Base-by-base conservation (phyloP, 2,797 vertebrate species). In the Sibirionetta formosa region DNA sequence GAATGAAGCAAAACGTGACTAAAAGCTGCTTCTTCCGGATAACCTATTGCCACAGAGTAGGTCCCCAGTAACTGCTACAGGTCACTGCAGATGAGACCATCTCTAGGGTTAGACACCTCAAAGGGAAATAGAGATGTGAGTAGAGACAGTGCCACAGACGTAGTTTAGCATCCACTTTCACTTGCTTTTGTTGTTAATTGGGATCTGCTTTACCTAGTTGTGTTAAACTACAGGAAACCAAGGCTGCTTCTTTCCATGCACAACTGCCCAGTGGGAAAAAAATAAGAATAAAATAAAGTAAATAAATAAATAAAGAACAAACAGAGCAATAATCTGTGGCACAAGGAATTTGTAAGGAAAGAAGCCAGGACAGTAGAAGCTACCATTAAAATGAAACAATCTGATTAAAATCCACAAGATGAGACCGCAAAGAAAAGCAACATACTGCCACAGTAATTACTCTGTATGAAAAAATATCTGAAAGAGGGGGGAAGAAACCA, bases 1-100 rank as follows among this genome's bases (percentile, higher is more conserved):
- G 35, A 92, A 90, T 1, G 23, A 78, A 69, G 71, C 42, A 70
- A 10, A 77, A 48, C 42, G 13, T 11, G 69, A 35, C 42, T 33
- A 35, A 19, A 82, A 78, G 31, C 4, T 31, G 17, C 24, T 75
- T 69, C 24, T 82, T 53, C 44, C 57, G 68, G 44, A n/a, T 58
- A 66, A 56, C 7, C 18, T 5, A 35, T 48, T 54, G 72, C 24
- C 71, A 82, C 35, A 60, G 51, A 77, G 35, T n/a, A 82, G 29
- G 24, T 27, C 89, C 50, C 22, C n/a, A 38, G 20, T 69, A 90
- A 44, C 35, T 4, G 1, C 0, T 0, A 35, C 0, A 0, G 23
- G 42, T 53, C 58, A 65, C 8, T 0, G 1, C 3, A n/a, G 42
- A 61, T 29, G 9, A 66, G 65, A 71, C 40, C 29, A 58, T 42